phyloP scores from a whole-genome alignment of 1,140 invertebrate species.

The Thaumetopoea pityocampa region DNA sequence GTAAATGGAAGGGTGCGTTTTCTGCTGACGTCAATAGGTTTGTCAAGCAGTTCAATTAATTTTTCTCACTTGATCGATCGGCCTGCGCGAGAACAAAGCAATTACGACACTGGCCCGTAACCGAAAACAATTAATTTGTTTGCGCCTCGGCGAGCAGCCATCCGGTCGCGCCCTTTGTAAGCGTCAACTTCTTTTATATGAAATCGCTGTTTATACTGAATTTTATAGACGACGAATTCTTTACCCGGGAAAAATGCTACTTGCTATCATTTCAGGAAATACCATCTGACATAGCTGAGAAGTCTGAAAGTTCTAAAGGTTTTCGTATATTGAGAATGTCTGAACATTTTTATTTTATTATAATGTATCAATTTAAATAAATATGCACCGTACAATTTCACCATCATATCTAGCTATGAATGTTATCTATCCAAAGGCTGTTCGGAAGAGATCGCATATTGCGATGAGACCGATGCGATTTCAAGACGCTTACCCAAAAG shows the following conservation, averaged over 20 bases:
- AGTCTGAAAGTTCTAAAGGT: too few species aligned
- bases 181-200: conserved; percentile 55
- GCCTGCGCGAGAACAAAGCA: conserved; percentile 51
- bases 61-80: conserved; percentile 64
- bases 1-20: conserved; percentile 10
- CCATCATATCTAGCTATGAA: too few species aligned
- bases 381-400: too few species aligned
- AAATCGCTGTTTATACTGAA: conserved; percentile 41
- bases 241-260: conserved; percentile 2
- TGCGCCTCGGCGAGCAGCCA: conserved; percentile 50
- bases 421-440: too few species aligned
- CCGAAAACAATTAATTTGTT: conserved; percentile 69
- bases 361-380: too few species aligned
- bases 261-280: background rate
- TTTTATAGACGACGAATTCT: conserved; percentile 25
- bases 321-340: too few species aligned
- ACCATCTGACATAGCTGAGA: background rate
- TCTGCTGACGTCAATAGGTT: conserved; percentile 24
- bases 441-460: too few species aligned
- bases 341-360: too few species aligned
- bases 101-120: conserved; percentile 55
- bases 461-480: too few species aligned
- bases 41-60: conserved; percentile 52
- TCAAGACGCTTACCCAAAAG: too few species aligned
- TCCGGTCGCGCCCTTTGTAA: conserved; percentile 52